Evolutionary conservation across 2,113 vertebrate species (phyloP).

Genomic region (Eulemur rufifrons): DNA sequence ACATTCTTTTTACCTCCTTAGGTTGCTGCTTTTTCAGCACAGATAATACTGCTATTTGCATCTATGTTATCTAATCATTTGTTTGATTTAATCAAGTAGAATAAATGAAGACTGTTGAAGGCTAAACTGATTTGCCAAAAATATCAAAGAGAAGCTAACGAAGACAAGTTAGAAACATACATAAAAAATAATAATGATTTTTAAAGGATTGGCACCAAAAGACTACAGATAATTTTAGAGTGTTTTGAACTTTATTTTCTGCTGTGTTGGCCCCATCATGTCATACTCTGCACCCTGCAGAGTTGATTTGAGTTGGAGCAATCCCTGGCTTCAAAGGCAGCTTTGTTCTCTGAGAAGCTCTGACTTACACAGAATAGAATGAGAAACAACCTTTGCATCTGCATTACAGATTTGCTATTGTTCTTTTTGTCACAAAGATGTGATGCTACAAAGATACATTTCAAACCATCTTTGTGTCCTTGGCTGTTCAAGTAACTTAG

Average conservation of each 20-base stretch:
- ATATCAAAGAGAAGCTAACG: constrained; percentile 25
- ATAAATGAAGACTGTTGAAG: constrained; percentile 46
- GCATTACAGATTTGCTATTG: constrained; percentile 41
- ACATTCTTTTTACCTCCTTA: background rate
- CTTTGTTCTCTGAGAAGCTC: constrained; percentile 50
- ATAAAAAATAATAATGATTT: constrained; percentile 21
- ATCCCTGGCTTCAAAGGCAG: constrained; percentile 44
- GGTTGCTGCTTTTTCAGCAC: background rate
- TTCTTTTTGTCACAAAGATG: constrained; percentile 61
- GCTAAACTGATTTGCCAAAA: constrained; percentile 38
- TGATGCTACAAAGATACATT: background rate
- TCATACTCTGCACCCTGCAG: background rate
- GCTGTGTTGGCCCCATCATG: background rate
- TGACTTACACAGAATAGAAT: background rate
- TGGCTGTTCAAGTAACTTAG: constrained; percentile 14
- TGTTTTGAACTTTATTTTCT: constrained; percentile 30
- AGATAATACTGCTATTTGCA: background rate
- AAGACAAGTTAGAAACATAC: background rate
- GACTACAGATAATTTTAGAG: constrained; percentile 32
- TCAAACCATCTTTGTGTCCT: background rate
- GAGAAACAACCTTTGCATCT: constrained; percentile 49
- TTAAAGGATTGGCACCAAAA: constrained; percentile 39
- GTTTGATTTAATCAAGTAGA: constrained; percentile 43
- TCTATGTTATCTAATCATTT: constrained; percentile 10
- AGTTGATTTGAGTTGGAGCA: constrained; percentile 37